phyloP scores from a whole-genome alignment of 2,888 invertebrate species.

The Pterostichus niger region DNA sequence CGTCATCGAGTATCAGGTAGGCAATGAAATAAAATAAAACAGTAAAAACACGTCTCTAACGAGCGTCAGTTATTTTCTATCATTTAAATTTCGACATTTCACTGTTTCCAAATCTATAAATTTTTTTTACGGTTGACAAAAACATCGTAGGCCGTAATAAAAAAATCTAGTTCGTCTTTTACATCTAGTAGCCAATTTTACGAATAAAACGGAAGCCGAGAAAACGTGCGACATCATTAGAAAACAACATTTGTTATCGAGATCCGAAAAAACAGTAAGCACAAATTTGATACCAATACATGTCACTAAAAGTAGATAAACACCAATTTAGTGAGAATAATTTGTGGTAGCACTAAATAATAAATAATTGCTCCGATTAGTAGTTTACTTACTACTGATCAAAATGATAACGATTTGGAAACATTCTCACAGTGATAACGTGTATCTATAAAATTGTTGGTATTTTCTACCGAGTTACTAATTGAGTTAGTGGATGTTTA shows the following conservation, averaged over 20 bases:
- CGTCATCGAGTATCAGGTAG: constrained; percentile 24
- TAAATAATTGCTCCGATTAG: constrained; percentile 40
- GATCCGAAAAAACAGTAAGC: constrained; percentile 27
- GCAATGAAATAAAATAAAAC: constrained; percentile 38
- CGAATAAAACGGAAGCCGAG: constrained; percentile 41
- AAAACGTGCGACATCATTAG: constrained; percentile 36
- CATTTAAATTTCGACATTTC: constrained; percentile 14
- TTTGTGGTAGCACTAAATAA: constrained; percentile 26
- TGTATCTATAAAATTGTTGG: constrained; percentile 29
- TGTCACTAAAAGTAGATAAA: constrained; percentile 47
- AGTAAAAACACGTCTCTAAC: constrained; percentile 22
- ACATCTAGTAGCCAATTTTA: constrained; percentile 24
- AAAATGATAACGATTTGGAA: constrained; percentile 31
- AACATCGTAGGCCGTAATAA: constrained; percentile 16
- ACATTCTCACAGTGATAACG: constrained; percentile 51
- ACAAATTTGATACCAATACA: constrained; percentile 17
- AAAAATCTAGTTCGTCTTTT: constrained; percentile 14
- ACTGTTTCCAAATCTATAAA: constrained; percentile 36
- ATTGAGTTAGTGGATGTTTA: constrained; percentile 37
- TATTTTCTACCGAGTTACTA: constrained; percentile 31
- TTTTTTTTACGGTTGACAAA: constrained; percentile 8
- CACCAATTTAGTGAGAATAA: constrained; percentile 31
- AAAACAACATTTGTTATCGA: constrained; percentile 41
- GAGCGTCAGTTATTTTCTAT: background rate
- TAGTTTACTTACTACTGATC: constrained; percentile 19